Percentiles rank a stretch among this genome's conserved stretches.
These are phyloP conservation scores for Jaculus jaculus DNA, from an alignment of 2,113 vertebrate genomes.

Conservation along the genomic window DNA sequence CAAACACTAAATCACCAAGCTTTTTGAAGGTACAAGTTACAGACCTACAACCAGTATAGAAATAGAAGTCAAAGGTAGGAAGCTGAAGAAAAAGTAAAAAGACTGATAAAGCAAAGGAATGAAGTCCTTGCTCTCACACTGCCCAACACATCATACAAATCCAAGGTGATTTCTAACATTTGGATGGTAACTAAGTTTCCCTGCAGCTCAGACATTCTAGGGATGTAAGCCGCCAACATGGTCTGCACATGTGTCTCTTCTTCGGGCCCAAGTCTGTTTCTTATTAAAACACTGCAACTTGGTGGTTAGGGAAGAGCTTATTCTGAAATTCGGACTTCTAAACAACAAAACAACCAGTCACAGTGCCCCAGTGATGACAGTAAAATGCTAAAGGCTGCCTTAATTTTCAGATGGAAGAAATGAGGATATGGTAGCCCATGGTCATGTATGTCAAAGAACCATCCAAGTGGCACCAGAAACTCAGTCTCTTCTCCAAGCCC, in stretches of 20 bases:
- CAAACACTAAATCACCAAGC: neutral
- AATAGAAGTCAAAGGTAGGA: neutral
- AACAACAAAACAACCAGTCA: slow-evolving; percentile 31
- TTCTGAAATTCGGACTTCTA: neutral
- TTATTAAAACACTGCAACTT: slow-evolving; percentile 3
- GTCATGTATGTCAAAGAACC: neutral
- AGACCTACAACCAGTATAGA: neutral
- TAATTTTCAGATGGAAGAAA: neutral
- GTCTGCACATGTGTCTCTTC: neutral
- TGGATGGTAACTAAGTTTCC: slow-evolving; percentile 1
- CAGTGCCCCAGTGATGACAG: neutral
- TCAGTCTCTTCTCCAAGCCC: neutral
- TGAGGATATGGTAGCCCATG: neutral
- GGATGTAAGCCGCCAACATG: neutral
- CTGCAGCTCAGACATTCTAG: neutral
- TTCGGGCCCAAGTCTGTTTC: neutral
- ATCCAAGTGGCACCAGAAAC: neutral
- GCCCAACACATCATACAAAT: neutral
- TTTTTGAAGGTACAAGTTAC: neutral
- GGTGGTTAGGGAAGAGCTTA: neutral
- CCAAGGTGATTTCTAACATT: neutral
- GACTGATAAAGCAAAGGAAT: neutral
- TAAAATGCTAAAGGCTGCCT: neutral
- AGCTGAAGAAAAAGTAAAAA: neutral
- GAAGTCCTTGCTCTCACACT: neutral